Evolutionary conservation across 2,888 invertebrate genomes (phyloP), one percentile per base, ranked within the genome.

Genomic region (Melanophora roralis): DNA sequence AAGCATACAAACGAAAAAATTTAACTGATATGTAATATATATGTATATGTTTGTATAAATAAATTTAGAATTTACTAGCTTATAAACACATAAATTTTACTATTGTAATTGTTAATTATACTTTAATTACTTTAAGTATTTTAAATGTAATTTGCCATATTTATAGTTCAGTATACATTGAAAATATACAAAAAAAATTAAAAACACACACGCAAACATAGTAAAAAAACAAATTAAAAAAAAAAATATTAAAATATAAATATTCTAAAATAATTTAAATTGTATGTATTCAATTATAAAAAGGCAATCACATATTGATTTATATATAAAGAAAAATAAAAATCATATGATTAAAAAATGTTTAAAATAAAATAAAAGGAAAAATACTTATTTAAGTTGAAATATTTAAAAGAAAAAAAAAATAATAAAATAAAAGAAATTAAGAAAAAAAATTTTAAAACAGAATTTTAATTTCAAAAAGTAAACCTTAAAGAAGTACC

Each of bases 91-190:
- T 5, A 27, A 27, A 74, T 55, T 75, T 68, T 79, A 67, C 45
- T 64, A 51, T 72, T 47, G 51, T 76, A 80, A 76, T 76, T 72
- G 71, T 76, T 76, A 73, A 73, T 73, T 77, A 71, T 73, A 73
- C 51, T 64, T 19, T 49, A 75, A 71, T 59, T 69, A 77, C 9
- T 74, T 73, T 67, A 64, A 75, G 65, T 71, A 75, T 79, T 79
- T 74, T 83, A 82, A 82, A 75, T 83, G 82, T 83, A 83, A 83
- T 83, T 83, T 88, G 87, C 87, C 87, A 88, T 88, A 88, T 86
- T 87, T 84, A 87, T 87, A 87, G 86, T 85, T 86, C 82, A 84
- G 78, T 83, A 84, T 73, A 65, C 40, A 71, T 64, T n/a, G 65
- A 57, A 49, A 32, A 45, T 53, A 77, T 14, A 47, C 57, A 64